Evolutionary conservation across 2,888 invertebrate species (phyloP).

Genomic region (Eucera pruinosa): DNA sequence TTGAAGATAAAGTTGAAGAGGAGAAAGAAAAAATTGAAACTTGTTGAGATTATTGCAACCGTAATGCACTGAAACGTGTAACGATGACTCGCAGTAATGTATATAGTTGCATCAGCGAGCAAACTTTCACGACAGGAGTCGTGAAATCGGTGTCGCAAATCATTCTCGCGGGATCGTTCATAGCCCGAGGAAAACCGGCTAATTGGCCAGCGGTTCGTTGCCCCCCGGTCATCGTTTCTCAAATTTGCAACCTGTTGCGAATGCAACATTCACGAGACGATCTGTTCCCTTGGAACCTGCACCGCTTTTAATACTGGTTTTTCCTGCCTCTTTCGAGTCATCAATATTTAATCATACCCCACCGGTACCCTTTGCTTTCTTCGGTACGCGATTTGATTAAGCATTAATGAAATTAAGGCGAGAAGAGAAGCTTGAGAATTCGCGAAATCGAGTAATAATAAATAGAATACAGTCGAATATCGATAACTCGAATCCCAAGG

Average conservation of each 20-base stretch:
- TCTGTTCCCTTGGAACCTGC: not conserved
- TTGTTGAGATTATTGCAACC: not conserved
- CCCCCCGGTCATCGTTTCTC: not conserved
- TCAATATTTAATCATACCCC: conserved; percentile 9
- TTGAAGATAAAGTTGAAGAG: not conserved
- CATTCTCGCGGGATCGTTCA: conserved; percentile 9
- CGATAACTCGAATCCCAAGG: too few species aligned
- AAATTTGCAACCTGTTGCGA: not conserved
- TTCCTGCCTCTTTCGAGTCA: not conserved
- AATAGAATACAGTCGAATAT: too few species aligned
- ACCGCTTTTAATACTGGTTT: not conserved
- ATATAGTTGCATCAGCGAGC: conserved; percentile 35
- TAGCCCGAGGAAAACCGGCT: not conserved
- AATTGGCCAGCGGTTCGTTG: conserved; percentile 6
- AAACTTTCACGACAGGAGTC: conserved; percentile 42
- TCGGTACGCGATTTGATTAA: not conserved
- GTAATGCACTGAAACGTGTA: conserved; percentile 3
- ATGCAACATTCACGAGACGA: conserved; percentile 5
- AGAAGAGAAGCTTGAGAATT: too few species aligned
- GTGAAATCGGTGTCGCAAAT: conserved; percentile 27
- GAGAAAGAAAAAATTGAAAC: not conserved
- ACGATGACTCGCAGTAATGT: conserved; percentile 32
- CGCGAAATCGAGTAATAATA: not conserved
- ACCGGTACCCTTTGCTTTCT: not conserved
- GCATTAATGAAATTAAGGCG: not conserved